Evolutionary conservation across 2,113 vertebrate species (phyloP), one percentile per base, ranked within the genome.

Genomic region (Periophthalmodon schlosseri): DNA sequence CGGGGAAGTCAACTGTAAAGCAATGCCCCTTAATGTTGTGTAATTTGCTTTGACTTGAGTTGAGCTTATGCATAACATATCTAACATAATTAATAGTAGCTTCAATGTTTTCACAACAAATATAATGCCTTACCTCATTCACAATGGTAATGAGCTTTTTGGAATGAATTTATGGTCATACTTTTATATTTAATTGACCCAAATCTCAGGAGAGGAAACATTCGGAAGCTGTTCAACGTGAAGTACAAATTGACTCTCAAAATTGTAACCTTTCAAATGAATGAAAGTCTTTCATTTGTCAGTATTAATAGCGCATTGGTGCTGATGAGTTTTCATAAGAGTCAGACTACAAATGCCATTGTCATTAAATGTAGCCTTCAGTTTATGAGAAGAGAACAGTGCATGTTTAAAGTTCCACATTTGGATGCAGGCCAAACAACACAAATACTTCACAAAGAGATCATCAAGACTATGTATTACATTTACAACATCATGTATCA

Each of bases 391-490:
- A n/a, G 63, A 65, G 39, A 65, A 65, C 11, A n/a, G 18, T 36
- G 34, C 63, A 44, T 65, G 63, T 65, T 65, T 44, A 65, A 65
- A 65, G 10, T 65, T 65, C 10, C 34, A 65, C 33, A 44, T 65
- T 11, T 65, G 20, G 61, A n/a, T n/a, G 34, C 18, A 65, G 18
- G 33, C 11, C 52, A 15, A 3, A 16, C 47, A 49, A 49, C 16
- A 56, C 52, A 56, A 56, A 11, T 20, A 18, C 49, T 50, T 50
- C 14, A 50, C 47, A 49, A 14, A 49, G 47, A 49, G 13, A 50
- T 50, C 11, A 50, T 50, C 34, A 39, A 39, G 3, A 39, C 9
- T 8, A 39, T 39, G 36, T 8, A 39, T 39, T 39, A 36, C 34
- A 36, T 3, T 36, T 36, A 4, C 34, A 36, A 6, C 34, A 36